Percentiles rank a stretch among this genome's conserved stretches.
phyloP scores from a whole-genome alignment of 2,113 vertebrate genomes.

The Psittacula cyanocephala region DNA sequence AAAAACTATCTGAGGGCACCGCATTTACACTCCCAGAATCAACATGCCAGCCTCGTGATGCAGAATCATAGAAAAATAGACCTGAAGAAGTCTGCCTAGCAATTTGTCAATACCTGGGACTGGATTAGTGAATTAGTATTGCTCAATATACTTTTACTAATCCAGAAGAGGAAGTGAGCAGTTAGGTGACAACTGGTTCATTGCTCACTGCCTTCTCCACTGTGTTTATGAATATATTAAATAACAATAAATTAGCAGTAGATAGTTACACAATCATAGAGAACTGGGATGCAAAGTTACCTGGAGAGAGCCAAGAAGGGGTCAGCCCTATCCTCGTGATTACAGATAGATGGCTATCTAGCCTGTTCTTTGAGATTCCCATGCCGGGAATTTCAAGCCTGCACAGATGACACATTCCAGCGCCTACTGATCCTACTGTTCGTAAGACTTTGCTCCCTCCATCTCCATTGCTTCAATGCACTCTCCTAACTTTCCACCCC shows the following conservation, averaged over 20 bases:
- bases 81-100: not conserved
- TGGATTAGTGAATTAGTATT: slow-evolving; percentile 20
- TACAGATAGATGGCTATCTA: not conserved
- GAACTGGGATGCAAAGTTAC: not conserved
- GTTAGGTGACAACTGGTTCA: slow-evolving; percentile 12
- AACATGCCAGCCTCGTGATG: not conserved
- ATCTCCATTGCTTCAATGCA: not conserved
- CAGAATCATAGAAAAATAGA: not conserved
- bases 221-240: slow-evolving; percentile 15
- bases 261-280: not conserved
- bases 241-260: not conserved
- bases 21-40: not conserved
- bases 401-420: not conserved
- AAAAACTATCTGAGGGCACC: not conserved
- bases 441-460: not conserved
- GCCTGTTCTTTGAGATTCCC: slow-evolving; percentile 3
- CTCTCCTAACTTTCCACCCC: not conserved
- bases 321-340: not conserved
- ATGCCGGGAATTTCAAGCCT: not conserved
- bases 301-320: not conserved
- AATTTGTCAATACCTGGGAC: not conserved
- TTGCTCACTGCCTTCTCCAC: slow-evolving; percentile 20
- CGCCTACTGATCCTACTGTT: not conserved
- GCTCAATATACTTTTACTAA: slow-evolving; percentile 43
- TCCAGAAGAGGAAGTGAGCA: slow-evolving; percentile 45